Percentiles rank a stretch among this genome's conserved stretches.
phyloP scores from a whole-genome alignment of 2,888 invertebrate species.

The Sarcophaga rosellei region DNA sequence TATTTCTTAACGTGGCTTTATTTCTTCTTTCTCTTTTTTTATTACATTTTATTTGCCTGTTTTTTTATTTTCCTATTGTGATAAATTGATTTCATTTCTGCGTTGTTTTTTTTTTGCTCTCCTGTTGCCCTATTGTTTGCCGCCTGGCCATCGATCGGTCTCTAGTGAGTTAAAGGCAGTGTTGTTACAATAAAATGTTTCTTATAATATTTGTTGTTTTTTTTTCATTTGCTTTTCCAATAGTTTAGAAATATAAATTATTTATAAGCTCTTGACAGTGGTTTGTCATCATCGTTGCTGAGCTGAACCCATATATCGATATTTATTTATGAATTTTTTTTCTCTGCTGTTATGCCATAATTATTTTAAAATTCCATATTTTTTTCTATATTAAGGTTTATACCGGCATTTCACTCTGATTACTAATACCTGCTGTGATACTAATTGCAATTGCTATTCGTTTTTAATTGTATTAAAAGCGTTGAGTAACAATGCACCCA shows the following conservation, averaged over 20 bases:
- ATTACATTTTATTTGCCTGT: neutral
- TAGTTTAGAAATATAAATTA: slow-evolving; percentile 31
- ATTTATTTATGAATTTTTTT: neutral
- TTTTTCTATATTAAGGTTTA: slow-evolving; percentile 8
- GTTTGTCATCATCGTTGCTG: slow-evolving; percentile 43
- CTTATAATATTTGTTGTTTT: slow-evolving; percentile 3
- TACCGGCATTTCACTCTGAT: neutral
- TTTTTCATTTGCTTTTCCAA: slow-evolving; percentile 9
- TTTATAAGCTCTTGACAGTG: slow-evolving; percentile 47
- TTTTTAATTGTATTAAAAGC: slow-evolving; percentile 22
- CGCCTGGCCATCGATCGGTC: neutral
- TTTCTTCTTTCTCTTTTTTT: neutral
- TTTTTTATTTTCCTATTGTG: slow-evolving; percentile 34
- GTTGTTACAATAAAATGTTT: slow-evolving; percentile 16
- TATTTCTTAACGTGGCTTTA: slow-evolving; percentile 18
- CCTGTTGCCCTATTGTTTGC: slow-evolving; percentile 14
- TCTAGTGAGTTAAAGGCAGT: too few species aligned
- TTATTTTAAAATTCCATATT: slow-evolving; percentile 35
- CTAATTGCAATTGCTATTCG: too few species aligned
- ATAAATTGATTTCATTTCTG: slow-evolving; percentile 47
- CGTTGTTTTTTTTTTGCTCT: neutral
- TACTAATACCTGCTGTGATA: neutral
- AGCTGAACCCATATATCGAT: slow-evolving; percentile 8
- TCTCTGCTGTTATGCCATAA: neutral
- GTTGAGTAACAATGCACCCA: too few species aligned